A percentile compares a stretch with the other conserved stretches of the same genome.
These are phyloP conservation scores for Prionailurus viverrinus DNA, from an alignment of 2,113 vertebrate species.

Conservation along the genomic window DNA sequence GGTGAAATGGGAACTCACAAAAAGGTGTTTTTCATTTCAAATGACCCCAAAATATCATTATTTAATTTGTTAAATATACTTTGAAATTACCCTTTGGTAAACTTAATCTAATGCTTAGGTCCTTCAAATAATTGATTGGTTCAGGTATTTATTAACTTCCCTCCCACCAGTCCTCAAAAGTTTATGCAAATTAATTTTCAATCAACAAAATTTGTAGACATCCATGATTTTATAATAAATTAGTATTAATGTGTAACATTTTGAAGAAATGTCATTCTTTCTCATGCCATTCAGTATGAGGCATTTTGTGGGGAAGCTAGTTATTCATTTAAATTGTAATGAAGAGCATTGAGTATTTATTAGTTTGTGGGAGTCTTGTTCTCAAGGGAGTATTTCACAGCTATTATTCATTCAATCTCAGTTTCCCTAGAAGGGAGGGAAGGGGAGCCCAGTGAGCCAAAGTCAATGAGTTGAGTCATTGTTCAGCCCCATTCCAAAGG, in stretches of 20 bases:
- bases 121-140: constrained; percentile 41
- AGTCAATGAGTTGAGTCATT: constrained; percentile 65
- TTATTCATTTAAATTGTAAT: constrained; percentile 63
- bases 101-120: background rate
- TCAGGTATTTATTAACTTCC: constrained; percentile 28
- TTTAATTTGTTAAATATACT: background rate
- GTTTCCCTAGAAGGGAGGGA: constrained; percentile 39
- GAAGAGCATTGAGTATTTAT: constrained; percentile 75
- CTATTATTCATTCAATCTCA: constrained; percentile 65
- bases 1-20: constrained; percentile 48
- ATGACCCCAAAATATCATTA: background rate
- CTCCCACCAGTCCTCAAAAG: background rate
- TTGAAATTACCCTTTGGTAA: constrained; percentile 16
- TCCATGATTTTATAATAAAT: constrained; percentile 20
- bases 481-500: constrained; percentile 51
- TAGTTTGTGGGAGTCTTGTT: constrained; percentile 65
- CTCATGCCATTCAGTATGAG: background rate
- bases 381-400: constrained; percentile 69
- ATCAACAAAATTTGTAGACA: constrained; percentile 5
- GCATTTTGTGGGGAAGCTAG: background rate
- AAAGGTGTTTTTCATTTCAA: constrained; percentile 43
- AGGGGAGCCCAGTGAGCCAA: background rate
- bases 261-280: constrained; percentile 51
- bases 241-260: constrained; percentile 21
- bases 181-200: constrained; percentile 63